Evolutionary conservation across 2,888 invertebrate genomes (phyloP).

Genomic region (Xestia c-nigrum): DNA sequence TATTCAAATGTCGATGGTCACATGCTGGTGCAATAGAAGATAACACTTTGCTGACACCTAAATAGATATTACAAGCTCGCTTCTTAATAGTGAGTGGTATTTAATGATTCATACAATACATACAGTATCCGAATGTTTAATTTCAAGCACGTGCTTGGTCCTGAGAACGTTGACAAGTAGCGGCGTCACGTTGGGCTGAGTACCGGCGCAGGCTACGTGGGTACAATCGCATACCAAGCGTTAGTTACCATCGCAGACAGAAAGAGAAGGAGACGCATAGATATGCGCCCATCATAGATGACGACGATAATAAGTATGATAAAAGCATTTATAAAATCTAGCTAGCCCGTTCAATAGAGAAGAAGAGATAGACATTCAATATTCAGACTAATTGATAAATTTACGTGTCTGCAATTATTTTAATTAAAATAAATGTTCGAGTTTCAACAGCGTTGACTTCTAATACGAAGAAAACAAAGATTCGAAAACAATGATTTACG

Average conservation of each 20-base stretch:
- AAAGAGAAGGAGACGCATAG: constrained; percentile 21
- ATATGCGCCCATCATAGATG: constrained; percentile 27
- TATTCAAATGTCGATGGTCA: constrained; percentile 3
- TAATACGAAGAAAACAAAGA: neutral
- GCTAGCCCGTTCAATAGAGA: no score
- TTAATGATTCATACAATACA: constrained; percentile 28
- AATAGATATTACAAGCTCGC: constrained; percentile 12
- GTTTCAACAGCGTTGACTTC: neutral
- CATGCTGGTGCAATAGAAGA: constrained; percentile 1
- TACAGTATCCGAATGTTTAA: constrained; percentile 33
- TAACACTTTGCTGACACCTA: neutral
- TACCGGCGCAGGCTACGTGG: constrained; percentile 28
- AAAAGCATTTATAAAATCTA: neutral
- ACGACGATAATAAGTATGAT: neutral
- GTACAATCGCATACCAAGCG: constrained; percentile 46
- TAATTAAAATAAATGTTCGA: neutral
- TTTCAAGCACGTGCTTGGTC: constrained; percentile 45
- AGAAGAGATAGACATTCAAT: neutral
- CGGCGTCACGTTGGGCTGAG: constrained; percentile 44
- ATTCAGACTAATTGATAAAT: neutral
- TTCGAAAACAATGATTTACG: neutral
- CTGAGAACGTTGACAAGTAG: constrained; percentile 54
- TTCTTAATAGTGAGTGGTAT: constrained; percentile 24
- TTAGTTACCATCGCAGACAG: constrained; percentile 34
- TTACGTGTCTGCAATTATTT: neutral